phyloP scores from a whole-genome alignment of 2,113 vertebrate genomes.

The Pterocles burchelli region DNA sequence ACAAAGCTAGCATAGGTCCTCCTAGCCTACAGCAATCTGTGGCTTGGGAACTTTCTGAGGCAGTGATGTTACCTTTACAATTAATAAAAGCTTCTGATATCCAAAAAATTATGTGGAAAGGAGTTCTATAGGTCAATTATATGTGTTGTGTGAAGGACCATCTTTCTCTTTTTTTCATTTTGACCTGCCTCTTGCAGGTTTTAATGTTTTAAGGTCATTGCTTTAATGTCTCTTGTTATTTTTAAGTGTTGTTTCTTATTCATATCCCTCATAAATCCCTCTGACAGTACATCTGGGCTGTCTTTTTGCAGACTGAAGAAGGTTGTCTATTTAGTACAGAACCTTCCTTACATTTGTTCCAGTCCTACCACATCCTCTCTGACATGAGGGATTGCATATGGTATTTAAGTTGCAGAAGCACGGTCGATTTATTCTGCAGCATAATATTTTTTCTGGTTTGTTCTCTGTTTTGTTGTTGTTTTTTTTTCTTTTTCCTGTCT shows the following conservation, averaged over 20 bases:
- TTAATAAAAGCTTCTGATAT: not conserved
- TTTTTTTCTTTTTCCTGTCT: not conserved
- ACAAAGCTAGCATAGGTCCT: not conserved
- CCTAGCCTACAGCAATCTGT: not conserved
- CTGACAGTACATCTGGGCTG: not conserved
- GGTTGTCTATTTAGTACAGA: not conserved
- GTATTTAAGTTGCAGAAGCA: not conserved
- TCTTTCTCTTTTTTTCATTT: not conserved
- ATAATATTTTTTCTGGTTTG: not conserved
- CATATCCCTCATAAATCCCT: not conserved
- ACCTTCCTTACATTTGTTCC: not conserved
- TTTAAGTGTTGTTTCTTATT: not conserved
- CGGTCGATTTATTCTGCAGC: not conserved
- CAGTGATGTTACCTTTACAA: fast-evolving
- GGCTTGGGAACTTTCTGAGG: not conserved
- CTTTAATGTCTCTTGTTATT: not conserved
- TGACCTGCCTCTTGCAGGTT: not conserved
- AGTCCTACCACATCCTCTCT: not conserved
- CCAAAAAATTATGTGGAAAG: not conserved
- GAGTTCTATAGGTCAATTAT: not conserved
- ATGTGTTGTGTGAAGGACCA: not conserved
- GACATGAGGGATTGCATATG: not conserved
- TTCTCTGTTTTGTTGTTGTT: not conserved
- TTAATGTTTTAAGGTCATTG: not conserved
- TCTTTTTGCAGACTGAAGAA: not conserved